Evolutionary conservation across 2,797 vertebrate genomes (phyloP), one percentile per base, ranked within the genome.

Genomic region (Brotogeris chrysoptera): DNA sequence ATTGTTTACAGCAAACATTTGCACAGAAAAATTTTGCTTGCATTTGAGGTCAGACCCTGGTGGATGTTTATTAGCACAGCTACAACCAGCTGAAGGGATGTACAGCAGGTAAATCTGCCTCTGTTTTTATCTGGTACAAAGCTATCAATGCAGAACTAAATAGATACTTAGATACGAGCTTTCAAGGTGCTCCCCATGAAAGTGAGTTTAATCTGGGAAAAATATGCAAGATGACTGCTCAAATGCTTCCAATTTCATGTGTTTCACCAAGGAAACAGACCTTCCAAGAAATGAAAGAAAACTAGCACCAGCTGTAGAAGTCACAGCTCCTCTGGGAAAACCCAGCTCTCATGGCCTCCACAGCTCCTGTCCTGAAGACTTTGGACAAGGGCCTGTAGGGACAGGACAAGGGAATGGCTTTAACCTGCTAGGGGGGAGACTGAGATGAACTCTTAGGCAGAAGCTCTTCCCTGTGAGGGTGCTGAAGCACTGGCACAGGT

Each of bases 1-100:
- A 18, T 34, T 78, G 86, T 78, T 94, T 94, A 90, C 90, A 88
- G 80, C 82, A 94, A 91, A 59, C 64, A 91, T 44, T 77, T 78
- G 57, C 69, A 66, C 47, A 28, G 65, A 73, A 70, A 53, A 57
- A 72, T 44, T 65, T 5, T 59, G 38, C 44, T 57, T 30, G 19
- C 25, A 43, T 25, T 41, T 0, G 7, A 59, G 85, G 82, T 77
- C 85, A 77, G 66, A 9, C 49, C 47, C 23, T 1, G 30, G 55
- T 24, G 66, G 68, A 59, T 39, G 55, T 73, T 96, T 64, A 63
- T 70, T 47, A 60, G 80, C 15, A 80, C 43, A 76, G 49, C 68
- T 61, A 5, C 53, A 60, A 43, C 0, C 63, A 91, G 80, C 78
- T 76, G 68, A 69, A 59, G 64, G 30, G 47, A 73, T 50, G 21